These are phyloP conservation scores for Aphrophora alni DNA, from an alignment of 2,888 invertebrate genomes.

Conservation along the genomic window DNA sequence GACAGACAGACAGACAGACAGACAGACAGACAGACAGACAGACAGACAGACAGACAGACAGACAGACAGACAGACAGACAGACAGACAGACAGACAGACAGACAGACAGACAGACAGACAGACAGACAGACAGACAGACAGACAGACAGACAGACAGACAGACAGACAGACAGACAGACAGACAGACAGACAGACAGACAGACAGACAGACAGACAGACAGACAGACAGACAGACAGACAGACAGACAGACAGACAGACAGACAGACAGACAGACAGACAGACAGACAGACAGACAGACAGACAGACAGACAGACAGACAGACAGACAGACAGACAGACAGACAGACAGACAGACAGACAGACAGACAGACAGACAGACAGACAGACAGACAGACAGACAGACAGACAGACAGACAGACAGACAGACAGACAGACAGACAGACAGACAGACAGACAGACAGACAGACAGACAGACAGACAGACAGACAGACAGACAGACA, in stretches of 20 bases:
- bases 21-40: background rate
- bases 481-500: too few species aligned
- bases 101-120: background rate
- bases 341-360: constrained; percentile 7
- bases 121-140: background rate
- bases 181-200: background rate
- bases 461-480: too few species aligned
- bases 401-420: background rate
- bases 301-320: constrained; percentile 2
- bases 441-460: background rate
- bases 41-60: constrained; percentile 2
- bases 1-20: background rate
- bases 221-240: background rate
- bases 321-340: constrained; percentile 7
- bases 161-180: constrained; percentile 7
- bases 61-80: constrained; percentile 7
- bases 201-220: background rate
- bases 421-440: too few species aligned
- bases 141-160: constrained; percentile 7
- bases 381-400: background rate
- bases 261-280: background rate
- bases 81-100: background rate
- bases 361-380: background rate
- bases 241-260: background rate
- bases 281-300: background rate